A percentile compares a stretch with the other conserved stretches of the same genome.
Conservation (phyloP, 2,888 invertebrate species). For the Heliconius cydno region DNA sequence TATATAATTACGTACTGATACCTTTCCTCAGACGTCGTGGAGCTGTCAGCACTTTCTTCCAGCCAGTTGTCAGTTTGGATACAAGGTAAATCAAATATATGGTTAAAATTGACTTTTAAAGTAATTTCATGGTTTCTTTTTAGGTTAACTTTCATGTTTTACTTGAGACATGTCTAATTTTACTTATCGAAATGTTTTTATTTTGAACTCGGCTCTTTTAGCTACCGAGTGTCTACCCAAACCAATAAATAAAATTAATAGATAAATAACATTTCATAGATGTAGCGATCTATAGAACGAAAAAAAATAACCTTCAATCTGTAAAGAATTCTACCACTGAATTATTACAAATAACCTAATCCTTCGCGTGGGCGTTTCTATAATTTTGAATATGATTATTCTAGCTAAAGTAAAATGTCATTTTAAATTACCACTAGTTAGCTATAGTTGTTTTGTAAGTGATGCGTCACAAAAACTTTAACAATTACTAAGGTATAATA, state of each 20-base stretch:
- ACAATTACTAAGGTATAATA: conserved; percentile 21
- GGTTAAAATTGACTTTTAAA: conserved; percentile 31
- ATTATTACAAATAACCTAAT: neutral
- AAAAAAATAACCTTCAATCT: neutral
- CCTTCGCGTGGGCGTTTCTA: conserved; percentile 12
- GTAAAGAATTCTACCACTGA: neutral
- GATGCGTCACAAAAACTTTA: conserved; percentile 36
- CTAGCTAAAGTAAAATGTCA: conserved; percentile 49
- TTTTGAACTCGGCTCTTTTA: too few species aligned
- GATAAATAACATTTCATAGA: too few species aligned
- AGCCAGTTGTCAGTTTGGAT: conserved; percentile 33
- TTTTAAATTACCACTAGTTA: conserved; percentile 50
- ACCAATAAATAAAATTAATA: too few species aligned
- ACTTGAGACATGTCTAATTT: conserved; percentile 1
- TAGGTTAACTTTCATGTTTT: conserved; percentile 2
- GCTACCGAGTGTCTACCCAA: too few species aligned
- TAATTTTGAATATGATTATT: conserved; percentile 32
- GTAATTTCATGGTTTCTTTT: neutral
- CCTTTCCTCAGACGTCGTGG: conserved; percentile 59
- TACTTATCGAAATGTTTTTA: neutral
- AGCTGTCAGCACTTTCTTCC: conserved; percentile 67
- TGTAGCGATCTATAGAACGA: too few species aligned
- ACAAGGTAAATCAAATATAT: conserved; percentile 32
- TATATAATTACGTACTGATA: conserved; percentile 68
- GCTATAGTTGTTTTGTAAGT: conserved; percentile 31